These are phyloP conservation scores for Chrysogorgia sp. DNA, from an alignment of 92 coral and sea anemone genomes.

Conservation along the genomic window DNA sequence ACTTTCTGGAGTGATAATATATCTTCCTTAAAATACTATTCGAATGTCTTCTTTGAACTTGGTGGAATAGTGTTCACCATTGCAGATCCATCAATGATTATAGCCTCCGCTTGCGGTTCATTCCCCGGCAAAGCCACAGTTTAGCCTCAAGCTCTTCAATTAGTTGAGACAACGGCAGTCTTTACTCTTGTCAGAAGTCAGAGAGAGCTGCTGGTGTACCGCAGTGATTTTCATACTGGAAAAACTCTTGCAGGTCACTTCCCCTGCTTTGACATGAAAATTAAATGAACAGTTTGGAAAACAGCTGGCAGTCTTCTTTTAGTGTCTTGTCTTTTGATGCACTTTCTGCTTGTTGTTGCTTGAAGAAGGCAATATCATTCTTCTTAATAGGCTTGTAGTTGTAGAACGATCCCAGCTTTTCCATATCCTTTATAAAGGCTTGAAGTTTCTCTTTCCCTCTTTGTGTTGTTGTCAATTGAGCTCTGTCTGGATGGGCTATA, in stretches of 20 bases:
- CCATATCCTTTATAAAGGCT: conserved; percentile 30
- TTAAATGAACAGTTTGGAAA: conserved; percentile 49
- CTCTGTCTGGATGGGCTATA: conserved; percentile 61
- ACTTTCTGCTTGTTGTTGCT: conserved; percentile 30
- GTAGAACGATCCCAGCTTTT: conserved; percentile 36
- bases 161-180: conserved; percentile 53
- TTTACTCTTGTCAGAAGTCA: conserved; percentile 46
- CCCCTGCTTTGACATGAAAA: conserved; percentile 53
- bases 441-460: conserved; percentile 40
- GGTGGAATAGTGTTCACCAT: conserved; percentile 47
- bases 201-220: conserved; percentile 40
- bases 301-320: conserved; percentile 55
- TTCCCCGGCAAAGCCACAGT: conserved; percentile 44
- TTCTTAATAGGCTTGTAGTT: conserved; percentile 51
- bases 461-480: conserved; percentile 47
- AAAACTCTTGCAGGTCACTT: conserved; percentile 54
- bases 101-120: conserved; percentile 52
- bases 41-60: conserved; percentile 39
- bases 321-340: conserved; percentile 52
- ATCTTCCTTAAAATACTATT: conserved; percentile 52
- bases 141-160: conserved; percentile 44
- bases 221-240: conserved; percentile 49
- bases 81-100: conserved; percentile 51
- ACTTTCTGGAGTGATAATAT: conserved; percentile 48
- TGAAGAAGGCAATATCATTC: conserved; percentile 52